These are phyloP conservation scores for Menidia beryllina DNA, from an alignment of 2,113 vertebrate genomes.

Conservation along the genomic window DNA sequence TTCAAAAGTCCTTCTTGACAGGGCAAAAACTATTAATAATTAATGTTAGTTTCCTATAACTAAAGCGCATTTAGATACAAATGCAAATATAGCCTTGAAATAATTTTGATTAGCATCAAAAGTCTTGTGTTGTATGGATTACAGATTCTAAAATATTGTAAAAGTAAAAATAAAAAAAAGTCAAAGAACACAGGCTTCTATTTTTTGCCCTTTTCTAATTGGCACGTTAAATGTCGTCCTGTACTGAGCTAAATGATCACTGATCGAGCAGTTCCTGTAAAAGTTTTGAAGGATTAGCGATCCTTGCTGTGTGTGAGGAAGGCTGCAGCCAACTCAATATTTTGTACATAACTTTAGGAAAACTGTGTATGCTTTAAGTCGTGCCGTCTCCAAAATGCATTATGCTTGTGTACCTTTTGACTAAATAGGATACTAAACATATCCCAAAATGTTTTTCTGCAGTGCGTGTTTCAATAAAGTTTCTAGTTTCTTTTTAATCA, in stretches of 20 bases:
- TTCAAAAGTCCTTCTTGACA: conserved; percentile 60
- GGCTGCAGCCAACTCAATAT: conserved; percentile 86
- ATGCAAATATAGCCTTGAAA: conserved; percentile 39
- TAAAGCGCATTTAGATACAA: conserved; percentile 41
- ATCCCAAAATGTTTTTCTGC: conserved; percentile 92
- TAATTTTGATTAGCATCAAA: conserved; percentile 44
- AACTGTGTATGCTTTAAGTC: conserved; percentile 84
- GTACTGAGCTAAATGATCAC: conserved; percentile 51
- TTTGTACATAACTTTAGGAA: conserved; percentile 89
- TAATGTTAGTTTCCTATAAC: conserved; percentile 53
- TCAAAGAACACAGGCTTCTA: conserved; percentile 43
- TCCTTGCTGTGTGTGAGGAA: conserved; percentile 71
- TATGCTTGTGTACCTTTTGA: conserved; percentile 93
- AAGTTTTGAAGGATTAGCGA: conserved; percentile 45
- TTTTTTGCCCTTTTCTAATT: conserved; percentile 54
- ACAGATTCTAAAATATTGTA: conserved; percentile 43
- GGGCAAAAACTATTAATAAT: conserved; percentile 55
- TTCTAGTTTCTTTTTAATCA: conserved; percentile 94
- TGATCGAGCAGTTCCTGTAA: conserved; percentile 48
- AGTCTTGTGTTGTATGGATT: conserved; percentile 45
- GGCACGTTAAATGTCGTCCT: conserved; percentile 33
- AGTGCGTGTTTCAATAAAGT: conserved; percentile 96
- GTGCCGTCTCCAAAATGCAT: conserved; percentile 88
- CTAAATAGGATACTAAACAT: conserved; percentile 97
- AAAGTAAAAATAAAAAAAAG: conserved; percentile 7